Conservation (phyloP, 2,888 invertebrate species). For the Drosophila buzzatii region DNA sequence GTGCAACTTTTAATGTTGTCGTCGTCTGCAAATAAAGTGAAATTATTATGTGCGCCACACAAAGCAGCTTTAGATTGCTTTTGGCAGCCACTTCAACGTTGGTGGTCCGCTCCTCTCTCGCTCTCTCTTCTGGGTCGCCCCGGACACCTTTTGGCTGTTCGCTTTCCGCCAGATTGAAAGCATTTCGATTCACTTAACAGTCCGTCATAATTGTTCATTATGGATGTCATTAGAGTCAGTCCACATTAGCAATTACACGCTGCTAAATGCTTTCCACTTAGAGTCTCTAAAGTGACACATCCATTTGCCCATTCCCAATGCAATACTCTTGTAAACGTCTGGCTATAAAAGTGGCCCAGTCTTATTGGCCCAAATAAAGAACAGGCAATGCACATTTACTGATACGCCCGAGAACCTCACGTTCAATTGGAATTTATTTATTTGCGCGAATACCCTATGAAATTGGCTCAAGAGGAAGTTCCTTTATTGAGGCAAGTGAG, state of each 20-base stretch:
- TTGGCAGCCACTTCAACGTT: constrained; percentile 52
- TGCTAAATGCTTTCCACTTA: constrained; percentile 33
- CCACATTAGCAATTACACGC: constrained; percentile 46
- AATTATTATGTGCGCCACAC: constrained; percentile 68
- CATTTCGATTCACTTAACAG: constrained; percentile 47
- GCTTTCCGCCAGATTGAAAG: constrained; percentile 49
- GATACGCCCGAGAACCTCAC: constrained; percentile 42
- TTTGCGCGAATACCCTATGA: constrained; percentile 37
- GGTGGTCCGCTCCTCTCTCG: constrained; percentile 47
- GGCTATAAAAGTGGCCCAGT: constrained; percentile 35
- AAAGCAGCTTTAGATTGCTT: constrained; percentile 62
- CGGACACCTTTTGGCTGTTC: not conserved
- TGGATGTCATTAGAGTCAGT: constrained; percentile 20
- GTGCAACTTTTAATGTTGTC: constrained; percentile 58
- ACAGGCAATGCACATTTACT: constrained; percentile 16
- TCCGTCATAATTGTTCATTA: constrained; percentile 43
- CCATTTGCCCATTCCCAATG: not conserved
- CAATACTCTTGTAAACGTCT: constrained; percentile 4
- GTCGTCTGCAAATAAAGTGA: constrained; percentile 71
- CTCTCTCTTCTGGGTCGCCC: not conserved
- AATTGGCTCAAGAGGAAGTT: not conserved
- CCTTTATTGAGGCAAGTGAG: too few species aligned
- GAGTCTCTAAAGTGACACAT: constrained; percentile 25
- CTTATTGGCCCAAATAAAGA: constrained; percentile 54
- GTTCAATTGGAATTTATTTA: constrained; percentile 59